These are phyloP conservation scores for Plecotus auritus DNA, from an alignment of 2,113 vertebrate genomes.

Conservation along the genomic window DNA sequence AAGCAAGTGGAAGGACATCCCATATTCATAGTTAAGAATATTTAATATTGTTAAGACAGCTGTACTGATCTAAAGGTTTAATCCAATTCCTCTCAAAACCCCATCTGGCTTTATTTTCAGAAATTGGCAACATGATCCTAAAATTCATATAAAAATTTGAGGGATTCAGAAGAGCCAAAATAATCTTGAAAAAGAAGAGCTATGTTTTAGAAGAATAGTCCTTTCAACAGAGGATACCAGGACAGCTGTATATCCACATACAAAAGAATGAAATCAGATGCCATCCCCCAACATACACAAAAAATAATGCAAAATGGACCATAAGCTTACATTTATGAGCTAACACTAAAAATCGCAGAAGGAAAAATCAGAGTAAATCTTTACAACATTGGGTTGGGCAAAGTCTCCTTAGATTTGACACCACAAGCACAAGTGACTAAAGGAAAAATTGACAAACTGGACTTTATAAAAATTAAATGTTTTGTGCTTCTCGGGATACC, in stretches of 20 bases:
- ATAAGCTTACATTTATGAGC: neutral
- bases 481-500: neutral
- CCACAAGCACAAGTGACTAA: neutral
- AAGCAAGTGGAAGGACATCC: neutral
- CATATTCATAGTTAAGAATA: neutral
- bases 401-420: neutral
- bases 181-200: neutral
- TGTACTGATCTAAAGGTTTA: neutral
- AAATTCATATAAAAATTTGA: neutral
- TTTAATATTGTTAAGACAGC: neutral
- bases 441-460: neutral
- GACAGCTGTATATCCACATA: neutral
- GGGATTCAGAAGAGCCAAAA: neutral
- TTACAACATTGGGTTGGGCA: neutral
- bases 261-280: neutral
- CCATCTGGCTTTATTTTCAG: neutral
- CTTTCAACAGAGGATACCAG: neutral
- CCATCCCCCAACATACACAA: neutral
- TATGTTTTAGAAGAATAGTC: neutral
- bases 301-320: neutral
- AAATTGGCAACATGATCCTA: neutral
- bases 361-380: neutral
- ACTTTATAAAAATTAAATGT: neutral
- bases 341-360: neutral
- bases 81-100: neutral